Evolutionary conservation across 2,888 invertebrate genomes (phyloP), one percentile per base, ranked within the genome.

Genomic region (Cephus spinipes): DNA sequence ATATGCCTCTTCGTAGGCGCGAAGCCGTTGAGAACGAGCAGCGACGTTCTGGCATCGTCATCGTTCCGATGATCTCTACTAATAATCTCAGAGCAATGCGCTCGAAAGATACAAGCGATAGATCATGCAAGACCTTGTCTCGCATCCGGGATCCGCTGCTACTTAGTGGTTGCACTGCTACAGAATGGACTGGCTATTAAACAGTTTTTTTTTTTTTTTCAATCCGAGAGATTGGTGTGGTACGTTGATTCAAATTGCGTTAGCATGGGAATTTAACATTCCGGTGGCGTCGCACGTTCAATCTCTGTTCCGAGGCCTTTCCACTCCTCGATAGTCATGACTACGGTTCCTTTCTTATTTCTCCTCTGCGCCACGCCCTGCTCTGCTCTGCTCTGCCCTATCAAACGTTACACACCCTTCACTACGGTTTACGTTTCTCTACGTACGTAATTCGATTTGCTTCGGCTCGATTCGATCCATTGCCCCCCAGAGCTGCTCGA

Each of bases 301-400:
- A 68, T 68, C 77, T 74, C 78, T 79, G 75, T 40, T 73, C 40
- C 79, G 74, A 15, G 69, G 83, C 86, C 86, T 87, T 87, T 87
- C 84, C 85, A 82, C 83, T 85, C 84, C 79, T 83, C 81, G 81
- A 77, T 81, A 84, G 83, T 82, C 84, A 82, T 81, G 81, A 81
- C 82, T 82, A 78, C 82, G 87, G 84, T 86, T 87, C 89, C 90
- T 91, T 90, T 90, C 89, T 88, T 90, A 88, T 89, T 89, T 88
- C 89, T 86, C 86, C 84, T 86, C 79, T 81, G 84, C 81, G 88
- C 90, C 90, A 90, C 90, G 91, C 90, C 91, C n/a, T n/a, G n/a
- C n/a, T n/a, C 89, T 88, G 84, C 81, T 79, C 78, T 79, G 91
- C 90, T 79, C 78, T 79, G 74, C 33, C 73, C 73, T 33, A 30